Conservation (phyloP, 1,140 invertebrate species). For the Glossosoma conforme region DNA sequence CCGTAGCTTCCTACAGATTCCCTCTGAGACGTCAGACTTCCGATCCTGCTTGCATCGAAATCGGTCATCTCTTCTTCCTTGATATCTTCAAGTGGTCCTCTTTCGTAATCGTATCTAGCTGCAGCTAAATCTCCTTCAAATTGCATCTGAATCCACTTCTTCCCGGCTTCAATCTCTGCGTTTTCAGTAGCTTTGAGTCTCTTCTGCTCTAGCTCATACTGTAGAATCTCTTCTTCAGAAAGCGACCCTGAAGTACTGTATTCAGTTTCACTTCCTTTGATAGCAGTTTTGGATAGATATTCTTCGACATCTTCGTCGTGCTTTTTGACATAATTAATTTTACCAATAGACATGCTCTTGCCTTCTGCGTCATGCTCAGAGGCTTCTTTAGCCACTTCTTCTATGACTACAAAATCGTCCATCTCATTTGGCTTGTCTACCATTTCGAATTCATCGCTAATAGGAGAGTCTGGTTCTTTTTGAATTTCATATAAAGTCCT, state of each 20-base stretch:
- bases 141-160: constrained; percentile 86
- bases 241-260: constrained; percentile 53
- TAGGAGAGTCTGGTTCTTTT: constrained; percentile 69
- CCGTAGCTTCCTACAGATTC: constrained; percentile 72
- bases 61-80: constrained; percentile 85
- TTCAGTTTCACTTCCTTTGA: constrained; percentile 53
- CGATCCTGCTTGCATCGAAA: constrained; percentile 76
- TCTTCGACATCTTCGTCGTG: constrained; percentile 72
- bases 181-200: constrained; percentile 49
- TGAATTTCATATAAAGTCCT: constrained; percentile 47
- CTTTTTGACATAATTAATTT: constrained; percentile 52
- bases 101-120: constrained; percentile 64
- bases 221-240: constrained; percentile 58
- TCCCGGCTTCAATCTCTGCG: constrained; percentile 66
- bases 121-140: constrained; percentile 56
- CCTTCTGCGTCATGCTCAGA: constrained; percentile 74
- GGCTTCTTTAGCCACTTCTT: constrained; percentile 79
- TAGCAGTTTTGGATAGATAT: constrained; percentile 53
- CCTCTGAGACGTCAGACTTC: constrained; percentile 75
- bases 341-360: constrained; percentile 67
- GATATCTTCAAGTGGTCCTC: constrained; percentile 82
- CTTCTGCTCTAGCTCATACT: constrained; percentile 74
- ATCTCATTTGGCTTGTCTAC: constrained; percentile 78
- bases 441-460: constrained; percentile 85
- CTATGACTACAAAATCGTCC: constrained; percentile 81